Evolutionary conservation across 2,113 vertebrate genomes (phyloP).

Genomic region (Pteruthius melanotis): DNA sequence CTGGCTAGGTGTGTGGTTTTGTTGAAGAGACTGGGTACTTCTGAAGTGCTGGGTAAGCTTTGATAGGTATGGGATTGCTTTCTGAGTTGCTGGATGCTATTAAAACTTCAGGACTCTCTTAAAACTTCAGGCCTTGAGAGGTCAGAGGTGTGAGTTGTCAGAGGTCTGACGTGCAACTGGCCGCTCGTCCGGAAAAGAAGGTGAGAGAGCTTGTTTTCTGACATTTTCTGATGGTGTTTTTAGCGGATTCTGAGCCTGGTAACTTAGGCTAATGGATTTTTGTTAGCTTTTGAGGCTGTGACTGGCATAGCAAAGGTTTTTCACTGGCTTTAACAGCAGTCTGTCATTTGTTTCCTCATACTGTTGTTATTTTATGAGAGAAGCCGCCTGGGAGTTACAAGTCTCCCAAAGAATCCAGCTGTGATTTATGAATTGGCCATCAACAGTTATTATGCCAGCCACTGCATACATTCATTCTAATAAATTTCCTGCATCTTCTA

Average conservation of each 20-base stretch:
- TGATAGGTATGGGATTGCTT: background rate
- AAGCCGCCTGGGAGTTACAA: background rate
- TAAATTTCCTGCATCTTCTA: conserved; percentile 38
- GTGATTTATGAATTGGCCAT: conserved; percentile 62
- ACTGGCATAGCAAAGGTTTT: background rate
- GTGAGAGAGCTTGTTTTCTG: background rate
- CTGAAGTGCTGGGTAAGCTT: background rate
- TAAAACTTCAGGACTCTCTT: background rate
- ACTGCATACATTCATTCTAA: conserved; percentile 30
- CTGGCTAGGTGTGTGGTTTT: background rate
- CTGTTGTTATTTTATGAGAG: conserved; percentile 39
- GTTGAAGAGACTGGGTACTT: background rate
- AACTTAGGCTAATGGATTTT: background rate
- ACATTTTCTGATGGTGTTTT: background rate
- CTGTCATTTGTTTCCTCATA: conserved; percentile 11
- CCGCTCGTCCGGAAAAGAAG: background rate
- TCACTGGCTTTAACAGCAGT: background rate
- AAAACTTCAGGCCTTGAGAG: background rate
- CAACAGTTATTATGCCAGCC: conserved; percentile 49
- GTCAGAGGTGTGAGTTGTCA: background rate
- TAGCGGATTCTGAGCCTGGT: background rate
- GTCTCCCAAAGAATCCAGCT: conserved; percentile 45
- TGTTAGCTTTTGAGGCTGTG: background rate
- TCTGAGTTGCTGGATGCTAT: background rate
- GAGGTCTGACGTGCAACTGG: background rate